Conservation (phyloP, 1,140 invertebrate genomes). For the Trichonephila clavata region DNA sequence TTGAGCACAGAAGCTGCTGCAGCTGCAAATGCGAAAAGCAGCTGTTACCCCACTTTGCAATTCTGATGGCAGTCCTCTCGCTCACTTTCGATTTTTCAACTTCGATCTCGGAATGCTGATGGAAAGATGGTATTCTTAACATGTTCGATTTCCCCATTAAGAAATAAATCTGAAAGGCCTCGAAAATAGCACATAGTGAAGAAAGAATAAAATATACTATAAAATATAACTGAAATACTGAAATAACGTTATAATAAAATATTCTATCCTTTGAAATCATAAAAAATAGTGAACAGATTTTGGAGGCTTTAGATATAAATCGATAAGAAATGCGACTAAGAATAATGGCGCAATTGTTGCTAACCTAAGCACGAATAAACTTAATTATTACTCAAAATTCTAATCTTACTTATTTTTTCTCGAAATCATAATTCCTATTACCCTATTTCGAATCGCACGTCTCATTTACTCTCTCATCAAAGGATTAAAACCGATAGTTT, state of each 20-base stretch:
- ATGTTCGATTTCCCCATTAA: slow-evolving; percentile 45
- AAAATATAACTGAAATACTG: background rate
- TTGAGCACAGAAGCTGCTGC: background rate
- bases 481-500: no score
- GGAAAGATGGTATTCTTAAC: background rate
- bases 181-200: background rate
- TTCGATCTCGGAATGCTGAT: slow-evolving; percentile 13
- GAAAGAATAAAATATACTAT: background rate
- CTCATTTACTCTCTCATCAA: no score
- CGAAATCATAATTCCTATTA: no score
- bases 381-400: no score
- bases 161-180: background rate
- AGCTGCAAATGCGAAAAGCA: background rate
- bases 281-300: background rate
- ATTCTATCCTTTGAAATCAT: background rate
- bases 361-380: no score
- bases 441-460: no score
- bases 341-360: no score
- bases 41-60: slow-evolving; percentile 39
- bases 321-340: no score
- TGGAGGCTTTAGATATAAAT: no score
- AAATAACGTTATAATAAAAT: background rate
- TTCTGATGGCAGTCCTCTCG: slow-evolving; percentile 14
- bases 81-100: slow-evolving; percentile 43
- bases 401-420: no score